These are phyloP conservation scores for Andricus curvator DNA, from an alignment of 2,888 invertebrate genomes.

Conservation along the genomic window DNA sequence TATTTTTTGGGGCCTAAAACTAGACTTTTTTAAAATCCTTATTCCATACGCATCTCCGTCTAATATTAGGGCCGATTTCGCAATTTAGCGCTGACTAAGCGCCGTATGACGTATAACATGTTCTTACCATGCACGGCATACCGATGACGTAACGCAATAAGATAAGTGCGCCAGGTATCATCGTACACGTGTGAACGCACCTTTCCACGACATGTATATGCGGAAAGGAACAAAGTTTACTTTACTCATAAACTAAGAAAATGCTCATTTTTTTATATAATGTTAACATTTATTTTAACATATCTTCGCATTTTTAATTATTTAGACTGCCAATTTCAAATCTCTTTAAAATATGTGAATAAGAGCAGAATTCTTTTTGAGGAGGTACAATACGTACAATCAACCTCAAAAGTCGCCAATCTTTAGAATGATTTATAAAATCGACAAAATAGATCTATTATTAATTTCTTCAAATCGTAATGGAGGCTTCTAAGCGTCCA, in stretches of 20 bases:
- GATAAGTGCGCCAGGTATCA: constrained; percentile 49
- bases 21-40: background rate
- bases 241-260: background rate
- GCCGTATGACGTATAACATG: constrained; percentile 61
- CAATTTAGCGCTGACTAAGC: constrained; percentile 70
- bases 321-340: background rate
- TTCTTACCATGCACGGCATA: constrained; percentile 73
- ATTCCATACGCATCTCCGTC: constrained; percentile 23
- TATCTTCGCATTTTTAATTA: background rate
- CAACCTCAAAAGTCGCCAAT: no score
- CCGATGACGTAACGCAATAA: constrained; percentile 70
- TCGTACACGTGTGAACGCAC: constrained; percentile 24
- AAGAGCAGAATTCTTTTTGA: no score
- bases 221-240: background rate
- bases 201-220: background rate
- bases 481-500: no score
- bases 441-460: no score
- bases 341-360: background rate
- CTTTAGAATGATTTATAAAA: no score
- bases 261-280: background rate
- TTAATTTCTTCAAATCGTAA: no score
- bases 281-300: background rate
- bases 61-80: constrained; percentile 57
- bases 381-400: no score
- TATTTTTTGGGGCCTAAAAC: background rate